A percentile compares a stretch with the other conserved stretches of the same genome.
Evolutionary conservation across 2,888 invertebrate genomes (phyloP).

Genomic region (Epirrhoe alternata): DNA sequence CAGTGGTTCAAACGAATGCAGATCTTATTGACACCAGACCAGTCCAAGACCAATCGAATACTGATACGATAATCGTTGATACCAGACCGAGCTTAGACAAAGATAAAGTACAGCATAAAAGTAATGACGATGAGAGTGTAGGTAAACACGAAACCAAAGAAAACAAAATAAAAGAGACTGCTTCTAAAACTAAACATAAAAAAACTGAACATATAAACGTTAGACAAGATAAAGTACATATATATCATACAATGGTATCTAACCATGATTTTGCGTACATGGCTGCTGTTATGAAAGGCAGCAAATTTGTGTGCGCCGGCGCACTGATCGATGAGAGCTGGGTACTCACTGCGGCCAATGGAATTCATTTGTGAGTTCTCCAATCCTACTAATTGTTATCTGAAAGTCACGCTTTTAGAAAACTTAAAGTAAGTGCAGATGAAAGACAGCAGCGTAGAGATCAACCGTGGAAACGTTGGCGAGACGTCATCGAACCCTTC

Average conservation of each 20-base stretch:
- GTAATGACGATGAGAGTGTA: neutral
- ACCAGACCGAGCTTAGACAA: neutral
- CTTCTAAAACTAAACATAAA: neutral
- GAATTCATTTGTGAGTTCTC: constrained; percentile 42
- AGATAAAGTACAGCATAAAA: neutral
- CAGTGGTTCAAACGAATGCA: neutral
- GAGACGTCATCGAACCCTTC: no score
- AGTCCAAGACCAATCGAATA: neutral
- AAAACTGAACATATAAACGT: neutral
- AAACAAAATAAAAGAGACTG: neutral
- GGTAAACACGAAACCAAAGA: neutral
- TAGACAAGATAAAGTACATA: neutral
- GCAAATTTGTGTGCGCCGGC: constrained; percentile 65
- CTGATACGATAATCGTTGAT: neutral
- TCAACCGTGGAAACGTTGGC: no score
- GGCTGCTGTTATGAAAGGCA: constrained; percentile 65
- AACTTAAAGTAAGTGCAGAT: no score
- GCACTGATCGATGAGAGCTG: constrained; percentile 67
- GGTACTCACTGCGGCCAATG: constrained; percentile 72
- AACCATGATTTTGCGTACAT: constrained; percentile 67
- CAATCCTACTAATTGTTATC: neutral
- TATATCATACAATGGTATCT: constrained; percentile 60
- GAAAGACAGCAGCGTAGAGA: no score
- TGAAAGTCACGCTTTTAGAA: no score
- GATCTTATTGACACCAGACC: neutral